Conservation (phyloP, 2,888 invertebrate genomes). For the Pycnomerus fuliginosus region DNA sequence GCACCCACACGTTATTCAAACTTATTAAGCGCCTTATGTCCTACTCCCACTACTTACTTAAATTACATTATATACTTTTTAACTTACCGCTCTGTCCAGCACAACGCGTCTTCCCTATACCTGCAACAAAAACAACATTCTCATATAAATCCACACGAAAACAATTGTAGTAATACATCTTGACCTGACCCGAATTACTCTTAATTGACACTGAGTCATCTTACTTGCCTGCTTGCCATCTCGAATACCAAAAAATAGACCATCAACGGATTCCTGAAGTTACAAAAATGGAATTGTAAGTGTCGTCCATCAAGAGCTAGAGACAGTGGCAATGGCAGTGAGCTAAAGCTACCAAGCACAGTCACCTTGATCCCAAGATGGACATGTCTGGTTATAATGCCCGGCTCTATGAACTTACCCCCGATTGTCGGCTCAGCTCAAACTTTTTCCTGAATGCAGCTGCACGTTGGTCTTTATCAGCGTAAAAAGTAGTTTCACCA, state of each 20-base stretch:
- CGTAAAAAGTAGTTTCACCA: constrained; percentile 52
- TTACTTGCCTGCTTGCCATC: too few species aligned
- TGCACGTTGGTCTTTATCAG: constrained; percentile 44
- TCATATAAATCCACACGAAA: too few species aligned
- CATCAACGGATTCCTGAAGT: too few species aligned
- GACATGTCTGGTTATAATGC: constrained; percentile 45
- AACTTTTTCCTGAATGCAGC: constrained; percentile 50
- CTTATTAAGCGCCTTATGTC: constrained; percentile 32
- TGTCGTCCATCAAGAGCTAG: constrained; percentile 31
- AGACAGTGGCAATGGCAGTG: constrained; percentile 36
- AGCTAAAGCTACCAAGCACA: constrained; percentile 24
- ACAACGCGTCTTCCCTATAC: constrained; percentile 83
- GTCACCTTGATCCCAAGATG: constrained; percentile 46
- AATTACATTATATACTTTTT: constrained; percentile 25
- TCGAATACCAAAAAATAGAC: too few species aligned
- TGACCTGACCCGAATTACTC: constrained; percentile 19
- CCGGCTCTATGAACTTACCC: constrained; percentile 47
- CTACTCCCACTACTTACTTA: constrained; percentile 28
- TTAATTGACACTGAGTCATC: constrained; percentile 23
- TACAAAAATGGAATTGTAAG: constrained; percentile 15
- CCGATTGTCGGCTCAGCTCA: constrained; percentile 43
- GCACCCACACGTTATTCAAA: constrained; percentile 29
- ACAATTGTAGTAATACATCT: too few species aligned
- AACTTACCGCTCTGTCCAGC: constrained; percentile 86
- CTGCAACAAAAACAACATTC: constrained; percentile 64